Conservation (phyloP, 2,113 vertebrate species). For the Scopus umbretta region DNA sequence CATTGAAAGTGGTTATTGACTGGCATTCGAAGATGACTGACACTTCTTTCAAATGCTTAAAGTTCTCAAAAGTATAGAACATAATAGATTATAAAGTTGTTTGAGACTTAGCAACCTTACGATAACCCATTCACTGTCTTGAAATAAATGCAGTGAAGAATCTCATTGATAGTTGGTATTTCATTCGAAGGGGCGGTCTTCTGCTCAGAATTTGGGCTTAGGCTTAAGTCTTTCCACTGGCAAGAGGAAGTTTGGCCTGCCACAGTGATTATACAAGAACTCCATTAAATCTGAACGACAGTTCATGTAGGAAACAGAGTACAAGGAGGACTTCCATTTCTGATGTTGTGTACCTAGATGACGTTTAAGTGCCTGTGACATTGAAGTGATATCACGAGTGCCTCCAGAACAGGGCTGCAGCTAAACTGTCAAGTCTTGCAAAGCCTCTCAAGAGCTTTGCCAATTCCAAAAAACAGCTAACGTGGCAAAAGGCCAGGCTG, state of each 20-base stretch:
- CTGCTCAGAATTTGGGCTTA: background rate
- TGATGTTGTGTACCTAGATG: background rate
- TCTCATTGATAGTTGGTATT: background rate
- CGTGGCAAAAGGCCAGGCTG: background rate
- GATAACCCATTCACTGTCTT: background rate
- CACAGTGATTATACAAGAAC: background rate
- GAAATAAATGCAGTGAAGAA: background rate
- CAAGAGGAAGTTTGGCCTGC: background rate
- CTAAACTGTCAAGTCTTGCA: background rate
- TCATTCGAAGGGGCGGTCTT: background rate
- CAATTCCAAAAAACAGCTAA: background rate
- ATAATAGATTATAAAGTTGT: constrained; percentile 31
- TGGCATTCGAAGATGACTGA: constrained; percentile 28
- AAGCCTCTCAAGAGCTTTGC: background rate
- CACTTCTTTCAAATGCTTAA: background rate
- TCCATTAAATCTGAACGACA: background rate
- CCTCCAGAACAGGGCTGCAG: background rate
- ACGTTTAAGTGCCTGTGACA: background rate
- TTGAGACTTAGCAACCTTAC: background rate
- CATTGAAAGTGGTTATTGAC: constrained; percentile 60
- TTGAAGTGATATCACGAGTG: background rate
- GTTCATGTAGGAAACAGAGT: background rate
- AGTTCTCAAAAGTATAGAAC: background rate
- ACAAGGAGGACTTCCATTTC: background rate
- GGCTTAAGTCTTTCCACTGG: background rate